phyloP scores from a whole-genome alignment of 2,888 invertebrate genomes.

The Gymnocheta viridis region DNA sequence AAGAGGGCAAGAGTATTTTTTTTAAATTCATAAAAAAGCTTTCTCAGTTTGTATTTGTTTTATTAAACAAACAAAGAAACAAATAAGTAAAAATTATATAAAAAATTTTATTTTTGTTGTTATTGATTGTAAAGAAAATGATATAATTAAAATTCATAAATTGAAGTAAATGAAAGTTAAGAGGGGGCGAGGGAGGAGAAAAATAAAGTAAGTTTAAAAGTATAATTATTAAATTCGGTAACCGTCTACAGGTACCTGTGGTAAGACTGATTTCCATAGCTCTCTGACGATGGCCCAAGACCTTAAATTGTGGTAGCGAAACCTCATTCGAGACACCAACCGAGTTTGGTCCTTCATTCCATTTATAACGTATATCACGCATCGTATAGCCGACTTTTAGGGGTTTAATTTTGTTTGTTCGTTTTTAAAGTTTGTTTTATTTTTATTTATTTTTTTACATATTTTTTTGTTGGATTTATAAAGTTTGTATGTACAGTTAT shows the following conservation, averaged over 20 bases:
- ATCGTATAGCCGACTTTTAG: conserved; percentile 96
- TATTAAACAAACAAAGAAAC: conserved; percentile 24
- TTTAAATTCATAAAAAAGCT: conserved; percentile 6
- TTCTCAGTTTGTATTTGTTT: conserved; percentile 37
- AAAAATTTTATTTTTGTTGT: conserved; percentile 17
- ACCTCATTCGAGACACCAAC: conserved; percentile 98
- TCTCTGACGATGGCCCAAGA: conserved; percentile 97
- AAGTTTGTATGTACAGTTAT: conserved; percentile 44
- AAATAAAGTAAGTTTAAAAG: conserved; percentile 55
- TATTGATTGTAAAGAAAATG: conserved; percentile 51
- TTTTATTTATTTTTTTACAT: conserved; percentile 44
- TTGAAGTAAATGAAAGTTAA: conserved; percentile 27
- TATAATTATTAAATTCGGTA: conserved; percentile 79
- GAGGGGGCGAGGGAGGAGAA: neutral
- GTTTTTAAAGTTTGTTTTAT: conserved; percentile 58
- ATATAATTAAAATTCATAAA: conserved; percentile 40
- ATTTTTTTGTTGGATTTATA: neutral
- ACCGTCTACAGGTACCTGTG: conserved; percentile 90
- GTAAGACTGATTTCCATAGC: conserved; percentile 98
- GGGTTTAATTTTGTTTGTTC: conserved; percentile 66
- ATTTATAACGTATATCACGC: conserved; percentile 98
- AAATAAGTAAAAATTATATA: conserved; percentile 21
- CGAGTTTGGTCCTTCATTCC: conserved; percentile 97
- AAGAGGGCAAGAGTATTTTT: neutral
- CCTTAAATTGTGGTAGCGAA: conserved; percentile 98